Percentiles rank a stretch among this genome's conserved stretches.
These are phyloP conservation scores for Aphelenchoides besseyi DNA, from an alignment of 1,140 invertebrate species.

Conservation along the genomic window DNA sequence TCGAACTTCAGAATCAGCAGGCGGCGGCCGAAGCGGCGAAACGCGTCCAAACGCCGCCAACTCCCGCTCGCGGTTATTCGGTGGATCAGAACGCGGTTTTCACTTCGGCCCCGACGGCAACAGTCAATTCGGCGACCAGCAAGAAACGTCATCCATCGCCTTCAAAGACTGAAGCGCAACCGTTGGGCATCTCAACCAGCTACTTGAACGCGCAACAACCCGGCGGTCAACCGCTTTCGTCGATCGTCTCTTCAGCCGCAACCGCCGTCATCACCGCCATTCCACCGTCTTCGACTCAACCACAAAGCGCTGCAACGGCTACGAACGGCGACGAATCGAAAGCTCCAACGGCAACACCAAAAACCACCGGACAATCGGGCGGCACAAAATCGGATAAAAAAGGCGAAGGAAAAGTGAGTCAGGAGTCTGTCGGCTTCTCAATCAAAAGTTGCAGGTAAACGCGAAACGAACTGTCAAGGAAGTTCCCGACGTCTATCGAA, in stretches of 20 bases:
- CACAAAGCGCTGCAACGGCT: background rate
- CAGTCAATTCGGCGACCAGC: background rate
- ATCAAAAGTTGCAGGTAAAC: slow-evolving; percentile 5
- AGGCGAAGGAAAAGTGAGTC: slow-evolving; percentile 9
- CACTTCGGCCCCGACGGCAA: background rate
- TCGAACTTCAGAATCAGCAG: no score
- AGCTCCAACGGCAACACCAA: background rate
- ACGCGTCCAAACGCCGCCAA: no score
- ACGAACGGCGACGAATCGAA: background rate
- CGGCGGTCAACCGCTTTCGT: background rate
- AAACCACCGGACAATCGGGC: background rate
- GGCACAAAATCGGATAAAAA: slow-evolving; percentile 1
- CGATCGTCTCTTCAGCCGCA: background rate
- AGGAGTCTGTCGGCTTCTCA: background rate
- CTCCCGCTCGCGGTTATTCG: no score
- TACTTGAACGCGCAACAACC: background rate
- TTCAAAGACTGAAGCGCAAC: background rate
- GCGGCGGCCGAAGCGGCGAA: no score
- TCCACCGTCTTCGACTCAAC: background rate
- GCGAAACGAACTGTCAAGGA: slow-evolving; percentile 2
- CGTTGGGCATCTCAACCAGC: background rate
- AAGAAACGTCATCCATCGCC: background rate
- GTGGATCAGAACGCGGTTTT: background rate
- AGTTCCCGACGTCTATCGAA: slow-evolving; percentile 6
- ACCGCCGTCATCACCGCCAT: background rate